Percentiles rank a stretch among this genome's conserved stretches.
These are phyloP conservation scores for Tursiops truncatus DNA, from an alignment of 2,113 vertebrate genomes.

Conservation along the genomic window DNA sequence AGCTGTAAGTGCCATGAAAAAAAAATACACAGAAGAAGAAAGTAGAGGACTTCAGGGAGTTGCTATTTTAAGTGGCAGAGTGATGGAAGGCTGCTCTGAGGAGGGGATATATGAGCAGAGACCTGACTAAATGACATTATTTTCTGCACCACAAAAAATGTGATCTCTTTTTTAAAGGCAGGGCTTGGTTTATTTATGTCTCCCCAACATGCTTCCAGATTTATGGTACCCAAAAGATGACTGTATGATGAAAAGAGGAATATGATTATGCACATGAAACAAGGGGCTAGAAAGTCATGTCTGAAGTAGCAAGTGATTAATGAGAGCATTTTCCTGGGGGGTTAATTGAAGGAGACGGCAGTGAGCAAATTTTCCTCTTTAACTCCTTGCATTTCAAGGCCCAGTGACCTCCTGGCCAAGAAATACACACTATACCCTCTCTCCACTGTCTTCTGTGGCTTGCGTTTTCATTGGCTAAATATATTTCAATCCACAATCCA, in stretches of 20 bases:
- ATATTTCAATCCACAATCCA: constrained; percentile 1
- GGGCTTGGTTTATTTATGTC: background rate
- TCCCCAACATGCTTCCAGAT: background rate
- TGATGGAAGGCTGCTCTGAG: background rate
- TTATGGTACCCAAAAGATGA: background rate
- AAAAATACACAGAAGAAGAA: background rate
- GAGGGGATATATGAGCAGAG: background rate
- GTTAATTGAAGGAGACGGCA: background rate
- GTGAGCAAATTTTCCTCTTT: background rate
- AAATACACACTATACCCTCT: background rate
- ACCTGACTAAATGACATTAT: background rate
- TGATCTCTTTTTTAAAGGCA: background rate
- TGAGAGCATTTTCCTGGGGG: background rate
- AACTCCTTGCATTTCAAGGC: constrained; percentile 5
- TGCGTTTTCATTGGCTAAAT: constrained; percentile 41
- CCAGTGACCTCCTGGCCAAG: background rate
- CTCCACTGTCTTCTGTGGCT: background rate
- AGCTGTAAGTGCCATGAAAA: background rate
- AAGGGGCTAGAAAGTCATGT: background rate
- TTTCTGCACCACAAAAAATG: background rate
- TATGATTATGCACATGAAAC: background rate
- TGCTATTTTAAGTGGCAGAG: background rate
- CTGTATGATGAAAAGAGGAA: background rate
- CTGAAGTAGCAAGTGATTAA: background rate
- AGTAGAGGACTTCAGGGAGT: background rate